Conservation (phyloP, 1,140 invertebrate genomes). For the Teleogryllus occipitalis region DNA sequence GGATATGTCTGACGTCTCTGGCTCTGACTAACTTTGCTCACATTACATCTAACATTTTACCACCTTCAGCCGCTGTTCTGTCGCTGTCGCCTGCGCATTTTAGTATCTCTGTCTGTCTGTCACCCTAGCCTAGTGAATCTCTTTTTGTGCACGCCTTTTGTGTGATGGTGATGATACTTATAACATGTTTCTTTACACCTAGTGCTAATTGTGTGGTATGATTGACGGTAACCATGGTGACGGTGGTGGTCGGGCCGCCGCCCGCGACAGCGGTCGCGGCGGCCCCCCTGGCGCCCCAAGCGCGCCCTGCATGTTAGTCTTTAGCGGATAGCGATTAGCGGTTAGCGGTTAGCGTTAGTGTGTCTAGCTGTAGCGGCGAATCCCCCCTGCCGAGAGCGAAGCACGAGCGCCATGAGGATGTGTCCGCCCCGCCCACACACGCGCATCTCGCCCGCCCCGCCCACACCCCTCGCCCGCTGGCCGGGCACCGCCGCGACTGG, state of each 20-base stretch:
- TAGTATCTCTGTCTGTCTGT: conserved; percentile 12
- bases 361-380: neutral
- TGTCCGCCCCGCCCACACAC: neutral
- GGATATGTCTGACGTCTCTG: neutral
- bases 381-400: neutral
- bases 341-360: neutral
- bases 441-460: too few relatives aligned
- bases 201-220: neutral
- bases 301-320: neutral
- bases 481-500: too few relatives aligned
- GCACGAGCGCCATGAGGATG: too few relatives aligned
- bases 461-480: neutral
- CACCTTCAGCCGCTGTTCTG: conserved; percentile 16
- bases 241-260: neutral
- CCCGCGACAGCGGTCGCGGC: neutral
- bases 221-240: neutral
- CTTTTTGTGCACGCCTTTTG: conserved; percentile 10
- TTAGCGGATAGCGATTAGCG: neutral
- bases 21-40: neutral
- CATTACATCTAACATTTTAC: conserved; percentile 20
- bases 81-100: neutral
- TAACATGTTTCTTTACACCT: neutral
- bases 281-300: neutral
- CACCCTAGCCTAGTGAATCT: conserved; percentile 6
- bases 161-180: neutral